phyloP scores from a whole-genome alignment of 2,888 invertebrate genomes.

The Tyria jacobaeae region DNA sequence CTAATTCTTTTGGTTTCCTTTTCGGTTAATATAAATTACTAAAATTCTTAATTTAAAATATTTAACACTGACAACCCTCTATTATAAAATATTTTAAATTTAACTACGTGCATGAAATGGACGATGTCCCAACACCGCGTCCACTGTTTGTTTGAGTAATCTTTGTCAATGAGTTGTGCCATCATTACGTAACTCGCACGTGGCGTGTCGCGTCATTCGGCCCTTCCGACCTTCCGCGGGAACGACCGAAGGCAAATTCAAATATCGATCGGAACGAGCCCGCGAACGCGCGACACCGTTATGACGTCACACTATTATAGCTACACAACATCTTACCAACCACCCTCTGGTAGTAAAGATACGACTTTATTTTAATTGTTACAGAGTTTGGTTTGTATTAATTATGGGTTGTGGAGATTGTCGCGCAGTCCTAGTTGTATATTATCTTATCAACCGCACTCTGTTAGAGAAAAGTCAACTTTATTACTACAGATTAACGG shows the following conservation, averaged over 20 bases:
- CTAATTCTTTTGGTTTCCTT: background rate
- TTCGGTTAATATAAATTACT: background rate
- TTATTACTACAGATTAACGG: too few relatives aligned
- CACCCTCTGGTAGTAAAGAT: constrained; percentile 23
- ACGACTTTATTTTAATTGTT: constrained; percentile 11
- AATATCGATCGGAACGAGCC: constrained; percentile 74
- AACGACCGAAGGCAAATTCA: constrained; percentile 61
- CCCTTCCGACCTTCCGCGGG: constrained; percentile 64
- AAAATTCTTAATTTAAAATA: too few relatives aligned
- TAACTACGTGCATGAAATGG: background rate
- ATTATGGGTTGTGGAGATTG: constrained; percentile 9
- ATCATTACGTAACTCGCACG: constrained; percentile 81
- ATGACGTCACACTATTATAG: constrained; percentile 74
- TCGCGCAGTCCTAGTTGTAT: too few relatives aligned
- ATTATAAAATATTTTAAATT: background rate
- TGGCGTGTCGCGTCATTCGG: constrained; percentile 69
- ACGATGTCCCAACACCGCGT: constrained; percentile 19
- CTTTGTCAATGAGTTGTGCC: constrained; percentile 83
- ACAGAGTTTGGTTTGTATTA: constrained; percentile 29
- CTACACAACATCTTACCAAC: constrained; percentile 28
- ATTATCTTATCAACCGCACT: too few relatives aligned
- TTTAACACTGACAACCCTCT: too few relatives aligned
- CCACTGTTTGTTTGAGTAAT: constrained; percentile 67
- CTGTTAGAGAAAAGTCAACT: too few relatives aligned
- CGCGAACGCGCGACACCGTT: constrained; percentile 73